Base-by-base conservation (phyloP, 1,140 invertebrate species). In the Lepidotrigona ventralis region DNA sequence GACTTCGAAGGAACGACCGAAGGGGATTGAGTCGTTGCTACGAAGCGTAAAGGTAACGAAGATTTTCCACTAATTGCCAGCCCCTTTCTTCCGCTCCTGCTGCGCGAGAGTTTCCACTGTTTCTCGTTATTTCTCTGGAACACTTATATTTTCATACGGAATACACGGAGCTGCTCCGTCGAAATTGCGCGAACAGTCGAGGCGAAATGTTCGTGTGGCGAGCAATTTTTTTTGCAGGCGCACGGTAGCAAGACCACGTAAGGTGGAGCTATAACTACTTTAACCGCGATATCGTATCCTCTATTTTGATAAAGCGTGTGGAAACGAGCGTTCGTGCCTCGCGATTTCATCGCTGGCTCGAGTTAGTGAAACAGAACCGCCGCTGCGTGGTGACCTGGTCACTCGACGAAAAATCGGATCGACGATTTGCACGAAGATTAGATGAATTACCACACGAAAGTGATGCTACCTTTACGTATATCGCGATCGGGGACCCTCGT, bases 281-380 rank as follows among this genome's bases (percentile, higher is more conserved):
- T 21, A 66, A 33, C 80, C 56, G 39, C 80, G 80, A 76, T 82
- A 82, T 76, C 80, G 73, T 76, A 82, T 58, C 80, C 66, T 82
- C 69, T 69, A 69, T 76, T 82, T 82, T 51, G 80, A 82, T 82
- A 76, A 76, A 82, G 73, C 80, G 73, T 19, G 63, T 82, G 79
- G 79, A 75, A 81, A 75, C 72, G 71, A 60, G 15, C 71, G 29
- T 17, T 14, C 56, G 51, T 81, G 75, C 75, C 79, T 46, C 19
- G 51, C 53, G 60, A 75, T 81, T 81, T 46, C 60, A 81, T 81
- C 79, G 79, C 6, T 5, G 21, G 53, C 70, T 15, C 79, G 26
- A 15, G 29, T n/a, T 58, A 69, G 74, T 75, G 56, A 81, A 81
- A 51, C 39, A 23, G 60, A 15, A 11, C 33, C 63, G 26, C 19